phyloP scores from a whole-genome alignment of 1,140 invertebrate genomes.

The Scaptodrosophila lebanonensis region DNA sequence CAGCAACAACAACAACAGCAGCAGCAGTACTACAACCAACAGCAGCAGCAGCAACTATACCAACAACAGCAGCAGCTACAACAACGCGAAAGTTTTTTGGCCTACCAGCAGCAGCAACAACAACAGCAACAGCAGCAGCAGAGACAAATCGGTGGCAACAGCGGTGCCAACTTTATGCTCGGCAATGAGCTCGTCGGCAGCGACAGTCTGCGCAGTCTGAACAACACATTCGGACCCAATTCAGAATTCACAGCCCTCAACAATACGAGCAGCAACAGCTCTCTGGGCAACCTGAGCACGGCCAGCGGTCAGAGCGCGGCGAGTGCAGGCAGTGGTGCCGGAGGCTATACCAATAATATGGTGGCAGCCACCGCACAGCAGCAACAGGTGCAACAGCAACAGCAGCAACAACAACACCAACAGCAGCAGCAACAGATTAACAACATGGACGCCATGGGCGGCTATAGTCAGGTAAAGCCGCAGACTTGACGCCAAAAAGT shows the following conservation, averaged over 20 bases:
- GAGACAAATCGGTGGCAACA: slow-evolving; percentile 40
- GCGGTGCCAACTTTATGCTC: slow-evolving; percentile 57
- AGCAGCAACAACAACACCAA: slow-evolving; percentile 43
- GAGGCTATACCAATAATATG: slow-evolving; percentile 55
- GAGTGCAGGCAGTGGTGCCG: background rate
- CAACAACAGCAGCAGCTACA: slow-evolving; percentile 21
- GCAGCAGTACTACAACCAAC: slow-evolving; percentile 18
- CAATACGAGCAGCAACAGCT: slow-evolving; percentile 29
- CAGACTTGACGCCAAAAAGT: background rate
- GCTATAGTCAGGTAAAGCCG: slow-evolving; percentile 67
- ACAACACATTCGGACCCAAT: slow-evolving; percentile 73
- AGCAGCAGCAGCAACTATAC: slow-evolving; percentile 25
- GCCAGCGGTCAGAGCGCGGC: slow-evolving; percentile 54
- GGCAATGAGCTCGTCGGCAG: slow-evolving; percentile 66
- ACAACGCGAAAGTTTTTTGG: slow-evolving; percentile 54
- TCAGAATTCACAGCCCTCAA: slow-evolving; percentile 68
- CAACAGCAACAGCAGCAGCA: slow-evolving; percentile 43
- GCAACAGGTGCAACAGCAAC: slow-evolving; percentile 31
- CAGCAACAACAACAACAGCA: slow-evolving; percentile 59
- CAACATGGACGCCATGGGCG: slow-evolving; percentile 74
- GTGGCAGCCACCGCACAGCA: slow-evolving; percentile 57
- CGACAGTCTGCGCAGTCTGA: slow-evolving; percentile 71
- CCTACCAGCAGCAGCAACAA: slow-evolving; percentile 49
- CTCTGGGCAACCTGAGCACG: slow-evolving; percentile 48
- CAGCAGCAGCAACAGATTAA: slow-evolving; percentile 55